Evolutionary conservation across 2,888 invertebrate species (phyloP).

Genomic region (Diachrysia chrysitis): DNA sequence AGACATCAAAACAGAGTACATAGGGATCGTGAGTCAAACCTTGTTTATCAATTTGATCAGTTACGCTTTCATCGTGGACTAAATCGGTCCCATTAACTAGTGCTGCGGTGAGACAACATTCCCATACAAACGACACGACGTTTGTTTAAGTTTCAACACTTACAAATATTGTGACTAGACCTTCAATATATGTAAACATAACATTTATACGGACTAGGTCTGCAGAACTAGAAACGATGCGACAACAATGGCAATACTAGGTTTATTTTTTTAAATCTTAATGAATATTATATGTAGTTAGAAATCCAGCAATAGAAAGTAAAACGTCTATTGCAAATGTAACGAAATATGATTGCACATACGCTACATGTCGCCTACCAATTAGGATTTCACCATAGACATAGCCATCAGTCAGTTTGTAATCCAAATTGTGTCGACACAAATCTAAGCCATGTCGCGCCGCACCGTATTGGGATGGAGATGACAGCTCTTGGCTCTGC

Average conservation of each 20-base stretch:
- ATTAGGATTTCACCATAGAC: slow-evolving; percentile 38
- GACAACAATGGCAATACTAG: background rate
- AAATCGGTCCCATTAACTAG: slow-evolving; percentile 40
- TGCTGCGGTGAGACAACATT: slow-evolving; percentile 14
- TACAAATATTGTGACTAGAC: background rate
- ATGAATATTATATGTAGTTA: background rate
- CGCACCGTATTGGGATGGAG: slow-evolving; percentile 9
- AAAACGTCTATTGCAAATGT: background rate
- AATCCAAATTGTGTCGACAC: slow-evolving; percentile 27
- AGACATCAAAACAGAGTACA: slow-evolving; percentile 26
- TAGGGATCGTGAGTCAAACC: slow-evolving; percentile 31
- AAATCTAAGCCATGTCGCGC: slow-evolving; percentile 13
- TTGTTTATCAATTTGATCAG: slow-evolving; percentile 42
- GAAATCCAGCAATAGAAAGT: background rate
- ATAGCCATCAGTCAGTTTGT: slow-evolving; percentile 23
- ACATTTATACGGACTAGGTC: background rate
- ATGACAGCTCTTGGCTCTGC: slow-evolving; percentile 25
- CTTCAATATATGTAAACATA: background rate
- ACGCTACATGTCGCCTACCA: slow-evolving; percentile 21
- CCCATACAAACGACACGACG: slow-evolving; percentile 9
- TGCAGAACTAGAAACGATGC: background rate
- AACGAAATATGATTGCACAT: slow-evolving; percentile 12
- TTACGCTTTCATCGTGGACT: slow-evolving; percentile 43
- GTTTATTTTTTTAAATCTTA: background rate
- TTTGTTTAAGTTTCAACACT: background rate